Evolutionary conservation across 2,888 invertebrate genomes (phyloP).

Genomic region (Chirona hameri): DNA sequence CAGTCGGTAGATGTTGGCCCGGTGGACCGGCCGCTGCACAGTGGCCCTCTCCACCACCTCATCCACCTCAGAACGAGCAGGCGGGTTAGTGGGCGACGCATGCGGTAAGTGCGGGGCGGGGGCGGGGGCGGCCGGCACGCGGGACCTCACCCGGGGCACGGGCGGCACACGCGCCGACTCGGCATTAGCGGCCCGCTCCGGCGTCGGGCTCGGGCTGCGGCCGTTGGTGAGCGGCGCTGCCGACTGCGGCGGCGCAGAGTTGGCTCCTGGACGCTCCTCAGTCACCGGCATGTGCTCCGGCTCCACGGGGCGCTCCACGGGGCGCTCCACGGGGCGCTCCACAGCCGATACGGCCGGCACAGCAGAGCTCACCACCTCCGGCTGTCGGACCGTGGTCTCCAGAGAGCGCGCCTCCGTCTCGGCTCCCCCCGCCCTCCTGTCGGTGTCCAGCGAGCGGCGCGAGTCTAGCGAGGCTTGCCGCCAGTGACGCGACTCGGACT

Average conservation of each 20-base stretch:
- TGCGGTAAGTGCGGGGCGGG: constrained; percentile 33
- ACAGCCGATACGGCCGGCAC: neutral
- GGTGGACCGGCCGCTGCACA: constrained; percentile 41
- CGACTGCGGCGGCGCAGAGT: neutral
- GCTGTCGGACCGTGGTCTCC: neutral
- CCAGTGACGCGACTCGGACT: constrained; percentile 4
- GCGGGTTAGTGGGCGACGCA: constrained; percentile 33
- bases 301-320: neutral
- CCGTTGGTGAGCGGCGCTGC: neutral
- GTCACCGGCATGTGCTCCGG: neutral
- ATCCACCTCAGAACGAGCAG: constrained; percentile 44
- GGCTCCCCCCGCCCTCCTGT: neutral
- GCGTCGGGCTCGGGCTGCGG: neutral
- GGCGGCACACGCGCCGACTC: constrained; percentile 9
- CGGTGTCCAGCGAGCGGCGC: neutral
- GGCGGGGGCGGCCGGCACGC: constrained; percentile 1
- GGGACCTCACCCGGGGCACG: neutral
- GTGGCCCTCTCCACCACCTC: constrained; percentile 48
- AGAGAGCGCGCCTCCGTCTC: neutral
- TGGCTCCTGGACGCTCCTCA: neutral
- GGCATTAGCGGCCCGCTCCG: neutral
- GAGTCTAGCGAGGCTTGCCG: neutral
- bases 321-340: too few relatives aligned
- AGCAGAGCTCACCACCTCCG: neutral
- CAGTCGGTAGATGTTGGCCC: constrained; percentile 42